phyloP scores from a whole-genome alignment of 2,113 vertebrate genomes.

The Poeciliopsis retropinna region DNA sequence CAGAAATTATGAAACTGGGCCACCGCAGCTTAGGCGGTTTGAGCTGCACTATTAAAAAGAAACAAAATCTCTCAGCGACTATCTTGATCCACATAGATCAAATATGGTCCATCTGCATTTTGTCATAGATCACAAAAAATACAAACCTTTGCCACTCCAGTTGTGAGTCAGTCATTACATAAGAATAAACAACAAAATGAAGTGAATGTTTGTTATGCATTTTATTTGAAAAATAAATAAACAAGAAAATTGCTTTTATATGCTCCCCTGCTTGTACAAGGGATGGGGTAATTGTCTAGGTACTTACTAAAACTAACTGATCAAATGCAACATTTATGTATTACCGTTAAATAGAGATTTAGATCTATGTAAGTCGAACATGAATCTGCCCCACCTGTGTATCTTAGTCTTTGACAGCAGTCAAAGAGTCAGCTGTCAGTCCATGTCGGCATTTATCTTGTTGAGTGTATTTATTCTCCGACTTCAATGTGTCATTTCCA shows the following conservation, averaged over 20 bases:
- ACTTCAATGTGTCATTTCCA: conserved; percentile 14
- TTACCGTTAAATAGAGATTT: neutral
- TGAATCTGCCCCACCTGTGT: neutral
- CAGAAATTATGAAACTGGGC: neutral
- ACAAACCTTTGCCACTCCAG: neutral
- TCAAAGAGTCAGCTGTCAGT: conserved; percentile 7
- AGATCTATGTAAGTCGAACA: neutral
- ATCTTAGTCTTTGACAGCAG: neutral
- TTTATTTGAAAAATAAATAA: too few relatives aligned
- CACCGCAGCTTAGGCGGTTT: neutral
- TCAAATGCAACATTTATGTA: neutral
- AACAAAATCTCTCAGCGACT: neutral
- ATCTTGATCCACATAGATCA: neutral
- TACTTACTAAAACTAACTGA: neutral
- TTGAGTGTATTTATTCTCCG: neutral
- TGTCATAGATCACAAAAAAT: neutral
- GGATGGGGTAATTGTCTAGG: neutral
- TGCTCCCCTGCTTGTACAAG: neutral
- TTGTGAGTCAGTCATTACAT: neutral
- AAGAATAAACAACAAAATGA: neutral
- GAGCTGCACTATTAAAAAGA: neutral
- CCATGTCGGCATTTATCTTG: neutral
- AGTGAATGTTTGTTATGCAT: too few relatives aligned
- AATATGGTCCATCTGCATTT: neutral
- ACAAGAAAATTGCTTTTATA: neutral